Conservation (phyloP, 2,797 vertebrate species). For the Nyctibius grandis region DNA sequence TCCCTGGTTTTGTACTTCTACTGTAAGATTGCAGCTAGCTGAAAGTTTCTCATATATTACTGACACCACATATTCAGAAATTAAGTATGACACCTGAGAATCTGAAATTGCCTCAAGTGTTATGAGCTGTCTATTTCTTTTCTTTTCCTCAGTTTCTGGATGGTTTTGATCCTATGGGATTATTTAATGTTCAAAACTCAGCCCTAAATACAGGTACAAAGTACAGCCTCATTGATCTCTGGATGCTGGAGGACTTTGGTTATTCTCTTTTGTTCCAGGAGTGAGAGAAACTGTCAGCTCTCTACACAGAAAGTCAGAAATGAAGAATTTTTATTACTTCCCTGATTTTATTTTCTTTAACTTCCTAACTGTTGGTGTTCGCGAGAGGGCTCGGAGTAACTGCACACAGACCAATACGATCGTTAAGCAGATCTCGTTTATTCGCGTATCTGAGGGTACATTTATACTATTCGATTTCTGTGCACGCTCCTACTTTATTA, state of each 20-base stretch:
- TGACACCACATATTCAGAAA: not conserved
- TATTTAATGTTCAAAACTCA: not conserved
- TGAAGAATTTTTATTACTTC: not conserved
- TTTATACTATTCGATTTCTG: no score
- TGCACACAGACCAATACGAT: no score
- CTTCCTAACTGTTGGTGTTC: no score
- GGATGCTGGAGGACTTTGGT: not conserved
- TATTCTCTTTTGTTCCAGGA: not conserved
- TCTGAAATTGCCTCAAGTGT: not conserved
- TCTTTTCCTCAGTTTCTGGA: not conserved
- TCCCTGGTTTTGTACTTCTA: not conserved
- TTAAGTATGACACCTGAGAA: not conserved
- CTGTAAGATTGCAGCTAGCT: not conserved
- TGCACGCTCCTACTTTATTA: no score
- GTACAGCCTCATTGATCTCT: not conserved
- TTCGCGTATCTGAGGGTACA: no score
- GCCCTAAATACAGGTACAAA: not conserved
- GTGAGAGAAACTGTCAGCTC: not conserved
- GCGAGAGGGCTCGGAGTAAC: no score
- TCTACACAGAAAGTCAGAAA: not conserved
- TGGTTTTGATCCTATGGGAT: not conserved
- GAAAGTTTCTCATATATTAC: not conserved
- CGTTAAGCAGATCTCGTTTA: no score
- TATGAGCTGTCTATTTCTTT: not conserved
- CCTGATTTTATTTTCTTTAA: not conserved